Evolutionary conservation across 2,888 invertebrate species (phyloP).

Genomic region (Taphrorychus bicolor): DNA sequence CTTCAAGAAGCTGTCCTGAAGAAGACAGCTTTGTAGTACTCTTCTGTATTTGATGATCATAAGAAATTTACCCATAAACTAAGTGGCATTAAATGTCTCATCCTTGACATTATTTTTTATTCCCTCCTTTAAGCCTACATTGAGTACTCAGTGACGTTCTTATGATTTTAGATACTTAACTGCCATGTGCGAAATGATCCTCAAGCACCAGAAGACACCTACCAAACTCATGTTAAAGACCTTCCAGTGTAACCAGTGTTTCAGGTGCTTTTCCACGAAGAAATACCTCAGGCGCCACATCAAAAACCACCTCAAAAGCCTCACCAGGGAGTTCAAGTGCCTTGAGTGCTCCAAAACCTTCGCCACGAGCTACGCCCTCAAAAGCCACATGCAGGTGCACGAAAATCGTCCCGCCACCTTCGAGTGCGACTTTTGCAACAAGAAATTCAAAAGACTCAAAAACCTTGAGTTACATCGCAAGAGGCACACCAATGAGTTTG

Average conservation of each 20-base stretch:
- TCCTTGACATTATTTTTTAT: too few relatives aligned
- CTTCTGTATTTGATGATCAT: too few relatives aligned
- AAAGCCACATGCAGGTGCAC: slow-evolving; percentile 39
- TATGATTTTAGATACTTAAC: too few relatives aligned
- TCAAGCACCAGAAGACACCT: too few relatives aligned
- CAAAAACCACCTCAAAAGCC: slow-evolving; percentile 38
- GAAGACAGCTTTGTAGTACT: too few relatives aligned
- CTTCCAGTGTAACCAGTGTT: slow-evolving; percentile 44
- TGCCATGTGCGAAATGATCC: too few relatives aligned
- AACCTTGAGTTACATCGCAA: slow-evolving; percentile 61
- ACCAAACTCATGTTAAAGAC: slow-evolving; percentile 10
- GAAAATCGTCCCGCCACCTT: slow-evolving; percentile 27
- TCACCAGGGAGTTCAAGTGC: slow-evolving; percentile 49
- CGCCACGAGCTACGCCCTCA: slow-evolving; percentile 40
- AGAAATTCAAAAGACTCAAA: slow-evolving; percentile 58
- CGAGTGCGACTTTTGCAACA: slow-evolving; percentile 64
- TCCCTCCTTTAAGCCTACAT: too few relatives aligned
- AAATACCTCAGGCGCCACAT: slow-evolving; percentile 44
- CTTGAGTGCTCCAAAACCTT: slow-evolving; percentile 57
- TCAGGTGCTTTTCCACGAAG: slow-evolving; percentile 42
- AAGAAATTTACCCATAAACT: too few relatives aligned
- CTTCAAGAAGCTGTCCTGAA: too few relatives aligned
- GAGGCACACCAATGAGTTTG: slow-evolving; percentile 63
- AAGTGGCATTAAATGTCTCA: too few relatives aligned
- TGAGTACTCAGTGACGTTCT: too few relatives aligned